These are phyloP conservation scores for Pseudococcus viburni DNA, from an alignment of 2,888 invertebrate genomes.

Conservation along the genomic window DNA sequence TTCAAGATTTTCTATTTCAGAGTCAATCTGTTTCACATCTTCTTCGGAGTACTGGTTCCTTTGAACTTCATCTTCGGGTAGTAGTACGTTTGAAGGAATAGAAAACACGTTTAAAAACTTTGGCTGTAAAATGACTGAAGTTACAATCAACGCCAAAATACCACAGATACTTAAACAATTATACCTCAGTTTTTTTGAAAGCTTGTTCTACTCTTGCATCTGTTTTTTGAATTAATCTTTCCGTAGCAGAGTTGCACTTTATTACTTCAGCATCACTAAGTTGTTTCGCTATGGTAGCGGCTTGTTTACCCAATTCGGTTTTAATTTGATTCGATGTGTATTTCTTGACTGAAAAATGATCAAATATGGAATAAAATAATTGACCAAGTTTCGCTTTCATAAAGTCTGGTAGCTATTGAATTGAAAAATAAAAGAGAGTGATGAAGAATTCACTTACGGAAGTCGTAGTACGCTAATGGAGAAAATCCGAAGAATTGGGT, in stretches of 20 bases:
- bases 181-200: background rate
- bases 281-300: background rate
- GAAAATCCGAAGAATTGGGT: slow-evolving; percentile 12
- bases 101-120: slow-evolving; percentile 3
- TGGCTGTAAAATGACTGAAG: background rate
- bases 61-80: slow-evolving; percentile 40
- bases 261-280: background rate
- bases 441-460: background rate
- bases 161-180: background rate
- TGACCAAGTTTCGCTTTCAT: too few relatives aligned
- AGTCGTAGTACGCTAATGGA: background rate
- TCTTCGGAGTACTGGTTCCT: slow-evolving; percentile 37
- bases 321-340: background rate
- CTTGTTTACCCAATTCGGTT: background rate
- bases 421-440: background rate
- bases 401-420: too few relatives aligned
- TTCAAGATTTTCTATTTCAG: slow-evolving; percentile 13
- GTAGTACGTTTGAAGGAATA: slow-evolving; percentile 42
- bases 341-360: background rate
- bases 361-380: background rate
- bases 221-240: background rate
- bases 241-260: background rate
- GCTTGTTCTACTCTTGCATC: background rate
- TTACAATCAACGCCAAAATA: background rate
- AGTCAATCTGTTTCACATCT: slow-evolving; percentile 3